Conservation (phyloP, 1,140 invertebrate species). For the Gonioctena quinquepunctata region DNA sequence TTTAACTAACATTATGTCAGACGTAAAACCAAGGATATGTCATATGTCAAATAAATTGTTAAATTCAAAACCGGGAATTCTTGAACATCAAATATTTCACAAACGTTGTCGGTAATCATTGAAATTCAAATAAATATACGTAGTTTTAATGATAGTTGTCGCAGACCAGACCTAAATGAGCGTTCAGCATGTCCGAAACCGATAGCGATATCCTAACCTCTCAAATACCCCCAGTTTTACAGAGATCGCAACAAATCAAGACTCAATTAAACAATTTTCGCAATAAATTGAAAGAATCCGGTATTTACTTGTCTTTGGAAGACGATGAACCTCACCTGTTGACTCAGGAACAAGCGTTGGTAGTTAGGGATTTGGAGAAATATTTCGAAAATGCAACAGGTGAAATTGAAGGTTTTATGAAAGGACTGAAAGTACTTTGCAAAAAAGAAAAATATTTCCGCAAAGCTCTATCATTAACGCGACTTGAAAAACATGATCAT, state of each 20-base stretch:
- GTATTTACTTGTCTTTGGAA: not conserved
- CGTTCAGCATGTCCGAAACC: not conserved
- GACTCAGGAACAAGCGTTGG: constrained; percentile 46
- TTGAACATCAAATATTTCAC: no score
- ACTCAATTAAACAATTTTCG: not conserved
- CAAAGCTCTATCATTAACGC: constrained; percentile 49
- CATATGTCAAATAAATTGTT: no score
- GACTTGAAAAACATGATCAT: constrained; percentile 27
- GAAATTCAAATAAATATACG: no score
- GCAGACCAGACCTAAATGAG: no score
- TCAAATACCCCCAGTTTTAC: not conserved
- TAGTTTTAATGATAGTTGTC: no score
- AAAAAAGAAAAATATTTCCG: constrained; percentile 49
- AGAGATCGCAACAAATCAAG: not conserved
- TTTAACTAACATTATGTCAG: no score
- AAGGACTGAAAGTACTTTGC: constrained; percentile 50
- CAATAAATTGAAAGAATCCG: not conserved
- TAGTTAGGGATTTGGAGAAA: constrained; percentile 44
- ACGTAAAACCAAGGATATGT: no score
- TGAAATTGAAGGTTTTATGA: constrained; percentile 52
- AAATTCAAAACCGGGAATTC: no score
- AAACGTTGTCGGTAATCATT: no score
- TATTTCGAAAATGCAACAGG: constrained; percentile 44
- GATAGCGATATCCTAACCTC: not conserved
- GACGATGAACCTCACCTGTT: constrained; percentile 41